Base-by-base conservation (phyloP, 2,113 vertebrate genomes). In the Danionella cerebrum region DNA sequence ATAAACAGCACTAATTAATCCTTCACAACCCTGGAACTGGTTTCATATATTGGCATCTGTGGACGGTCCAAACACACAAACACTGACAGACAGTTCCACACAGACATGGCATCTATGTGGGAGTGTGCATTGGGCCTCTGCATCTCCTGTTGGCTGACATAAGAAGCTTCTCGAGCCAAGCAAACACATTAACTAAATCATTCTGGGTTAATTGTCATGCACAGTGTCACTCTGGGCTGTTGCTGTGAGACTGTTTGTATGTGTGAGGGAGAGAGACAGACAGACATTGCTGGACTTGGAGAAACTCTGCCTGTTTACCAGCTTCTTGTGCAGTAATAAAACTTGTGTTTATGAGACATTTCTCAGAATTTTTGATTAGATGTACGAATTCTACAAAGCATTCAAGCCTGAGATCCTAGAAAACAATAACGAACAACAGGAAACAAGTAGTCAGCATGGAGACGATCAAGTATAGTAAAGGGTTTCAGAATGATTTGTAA, bases 171-270 rank as follows among this genome's bases (percentile, higher is more conserved):
- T 52, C 44, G 59, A 70, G 70, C 77, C 71, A 81, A 79, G 57
- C 59, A 76, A 82, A 81, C 54, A 73, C 50, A 60, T 74, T 73
- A 69, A 73, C 73, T 69, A 62, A 70, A 76, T 78, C 65, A 72
- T 75, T 71, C 22, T 63, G 42, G 38, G 72, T 76, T 58, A 65
- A 60, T 69, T 29, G 47, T 39, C 47, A 50, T 77, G 65, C 68
- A 66, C 6, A 19, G 74, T 18, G 68, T 44, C 70, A 55, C 71
- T 51, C 45, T 52, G 39, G 60, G 66, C 52, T 33, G 57, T 76
- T 64, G 59, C 55, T 52, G 48, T 51, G 67, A 39, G 68, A 42
- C 9, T 35, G 11, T 70, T 55, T 60, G 67, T 57, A 25, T 12
- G 45, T 45, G 44, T 58, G 54, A 16, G 29, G 44, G 65, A 9